Evolutionary conservation across 2,113 vertebrate species (phyloP).

Genomic region (Catagonus wagneri): DNA sequence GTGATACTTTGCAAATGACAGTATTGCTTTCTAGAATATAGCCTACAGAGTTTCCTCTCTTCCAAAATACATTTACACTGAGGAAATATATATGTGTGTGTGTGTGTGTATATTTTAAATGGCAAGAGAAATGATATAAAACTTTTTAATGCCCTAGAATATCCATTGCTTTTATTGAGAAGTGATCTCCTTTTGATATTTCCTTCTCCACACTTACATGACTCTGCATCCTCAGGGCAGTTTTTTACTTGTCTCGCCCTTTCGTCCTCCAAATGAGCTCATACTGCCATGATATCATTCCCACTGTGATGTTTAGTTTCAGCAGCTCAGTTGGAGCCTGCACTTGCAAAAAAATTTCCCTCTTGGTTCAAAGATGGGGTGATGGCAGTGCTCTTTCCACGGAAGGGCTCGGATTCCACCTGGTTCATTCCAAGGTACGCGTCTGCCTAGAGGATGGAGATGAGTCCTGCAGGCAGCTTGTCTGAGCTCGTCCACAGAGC

Average conservation of each 20-base stretch:
- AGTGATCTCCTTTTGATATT: background rate
- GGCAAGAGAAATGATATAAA: background rate
- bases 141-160: background rate
- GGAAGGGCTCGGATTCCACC: background rate
- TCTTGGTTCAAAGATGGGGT: background rate
- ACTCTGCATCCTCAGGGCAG: background rate
- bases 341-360: constrained; percentile 67
- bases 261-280: constrained; percentile 64
- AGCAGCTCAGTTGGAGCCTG: background rate
- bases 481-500: background rate
- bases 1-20: background rate
- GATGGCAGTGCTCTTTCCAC: constrained; percentile 45
- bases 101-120: background rate
- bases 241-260: background rate
- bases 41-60: background rate
- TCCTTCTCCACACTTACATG: background rate
- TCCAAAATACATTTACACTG: background rate
- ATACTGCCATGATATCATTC: background rate
- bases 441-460: background rate
- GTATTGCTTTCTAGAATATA: background rate
- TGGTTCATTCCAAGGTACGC: background rate
- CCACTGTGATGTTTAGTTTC: constrained; percentile 34
- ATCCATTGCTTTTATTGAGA: background rate
- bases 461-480: background rate
- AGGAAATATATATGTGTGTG: background rate